phyloP scores from a whole-genome alignment of 92 coral and sea anemone genomes.

The Galaxea fascicularis region DNA sequence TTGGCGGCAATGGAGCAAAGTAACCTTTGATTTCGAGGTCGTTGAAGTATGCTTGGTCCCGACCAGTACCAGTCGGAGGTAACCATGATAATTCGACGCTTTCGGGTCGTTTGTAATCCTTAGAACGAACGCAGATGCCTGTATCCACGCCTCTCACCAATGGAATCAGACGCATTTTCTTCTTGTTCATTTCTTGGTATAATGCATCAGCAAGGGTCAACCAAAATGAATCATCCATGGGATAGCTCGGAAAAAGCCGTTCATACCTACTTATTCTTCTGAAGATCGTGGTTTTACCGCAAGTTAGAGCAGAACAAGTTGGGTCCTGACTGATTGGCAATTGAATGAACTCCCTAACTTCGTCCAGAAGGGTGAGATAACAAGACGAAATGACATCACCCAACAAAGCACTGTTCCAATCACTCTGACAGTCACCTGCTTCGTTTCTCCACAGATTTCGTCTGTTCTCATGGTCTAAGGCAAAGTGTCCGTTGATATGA shows the following conservation, averaged over 20 bases:
- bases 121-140: background rate
- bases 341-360: constrained; percentile 45
- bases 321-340: constrained; percentile 1
- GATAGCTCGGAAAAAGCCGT: constrained; percentile 52
- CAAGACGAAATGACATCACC: constrained; percentile 67
- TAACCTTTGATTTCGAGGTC: constrained; percentile 16
- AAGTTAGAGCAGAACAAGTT: background rate
- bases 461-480: constrained; percentile 73
- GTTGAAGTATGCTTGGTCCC: constrained; percentile 57
- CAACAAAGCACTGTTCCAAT: constrained; percentile 71
- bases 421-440: constrained; percentile 58
- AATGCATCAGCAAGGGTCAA: constrained; percentile 62
- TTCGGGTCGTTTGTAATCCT: background rate
- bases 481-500: constrained; percentile 89
- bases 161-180: constrained; percentile 47
- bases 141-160: constrained; percentile 5
- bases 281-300: constrained; percentile 8
- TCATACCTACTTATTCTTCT: constrained; percentile 36
- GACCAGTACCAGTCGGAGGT: constrained; percentile 51
- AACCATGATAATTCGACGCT: constrained; percentile 46
- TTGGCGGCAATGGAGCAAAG: constrained; percentile 3
- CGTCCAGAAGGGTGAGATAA: constrained; percentile 59
- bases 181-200: constrained; percentile 54
- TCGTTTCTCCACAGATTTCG: constrained; percentile 74
- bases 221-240: constrained; percentile 50